A percentile compares a stretch with the other conserved stretches of the same genome.
These are phyloP conservation scores for Cremastobaeus sp. DNA, from an alignment of 2,888 invertebrate genomes.

Conservation along the genomic window DNA sequence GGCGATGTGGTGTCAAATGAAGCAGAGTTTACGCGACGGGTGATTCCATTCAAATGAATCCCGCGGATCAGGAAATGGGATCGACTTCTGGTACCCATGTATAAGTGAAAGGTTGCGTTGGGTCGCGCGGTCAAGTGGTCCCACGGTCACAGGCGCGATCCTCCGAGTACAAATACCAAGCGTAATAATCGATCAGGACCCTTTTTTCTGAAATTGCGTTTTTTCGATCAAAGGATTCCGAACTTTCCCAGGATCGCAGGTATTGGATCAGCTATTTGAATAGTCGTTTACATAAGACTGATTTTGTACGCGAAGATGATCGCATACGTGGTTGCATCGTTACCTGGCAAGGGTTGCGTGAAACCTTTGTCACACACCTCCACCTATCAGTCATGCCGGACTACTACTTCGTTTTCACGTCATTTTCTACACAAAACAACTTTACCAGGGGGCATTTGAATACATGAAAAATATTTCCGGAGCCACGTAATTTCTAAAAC, in stretches of 20 bases:
- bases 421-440: conserved; percentile 26
- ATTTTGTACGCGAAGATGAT: conserved; percentile 28
- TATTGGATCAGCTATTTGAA: conserved; percentile 44
- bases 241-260: conserved; percentile 52
- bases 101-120: background rate
- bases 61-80: conserved; percentile 36
- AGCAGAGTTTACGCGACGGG: conserved; percentile 6
- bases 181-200: conserved; percentile 45
- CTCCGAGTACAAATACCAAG: background rate
- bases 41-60: conserved; percentile 46
- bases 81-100: conserved; percentile 22
- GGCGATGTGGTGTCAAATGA: conserved; percentile 25
- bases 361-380: conserved; percentile 40
- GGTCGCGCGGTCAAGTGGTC: conserved; percentile 48
- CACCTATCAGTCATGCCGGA: conserved; percentile 44
- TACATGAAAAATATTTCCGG: conserved; percentile 49
- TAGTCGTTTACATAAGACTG: conserved; percentile 58
- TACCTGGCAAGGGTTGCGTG: conserved; percentile 62
- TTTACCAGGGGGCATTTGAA: conserved; percentile 42
- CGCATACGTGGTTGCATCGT: conserved; percentile 26
- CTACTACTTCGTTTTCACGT: conserved; percentile 30
- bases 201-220: conserved; percentile 60
- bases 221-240: conserved; percentile 54
- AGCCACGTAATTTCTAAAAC: conserved; percentile 51
- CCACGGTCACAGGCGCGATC: conserved; percentile 40